Evolutionary conservation across 2,888 invertebrate species (phyloP), one percentile per base, ranked within the genome.

Genomic region (Campoletis raptor): DNA sequence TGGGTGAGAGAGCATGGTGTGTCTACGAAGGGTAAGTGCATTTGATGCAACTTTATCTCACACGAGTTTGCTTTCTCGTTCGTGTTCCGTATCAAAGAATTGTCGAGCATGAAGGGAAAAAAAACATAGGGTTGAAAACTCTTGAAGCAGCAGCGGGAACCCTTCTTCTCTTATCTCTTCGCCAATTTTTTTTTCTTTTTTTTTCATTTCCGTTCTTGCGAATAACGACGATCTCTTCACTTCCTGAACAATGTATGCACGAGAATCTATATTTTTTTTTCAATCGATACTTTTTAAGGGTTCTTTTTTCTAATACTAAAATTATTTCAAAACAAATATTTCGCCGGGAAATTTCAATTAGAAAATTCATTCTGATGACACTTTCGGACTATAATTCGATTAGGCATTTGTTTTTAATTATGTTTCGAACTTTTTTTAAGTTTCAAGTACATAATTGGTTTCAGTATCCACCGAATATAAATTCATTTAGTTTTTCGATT

Each of bases 1-100:
- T 40, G 73, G 74, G n/a, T 61, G 42, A 74, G 40, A 57, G 40
- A 57, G 73, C 66, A 15, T 37, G 15, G 42, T 9, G 67, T 74
- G 69, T 74, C 45, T 69, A 54, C 57, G 74, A 61, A 80, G 81
- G 69, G 69, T 85, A 80, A 83, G 83, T 80, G 85, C 79, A 76
- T 85, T 83, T 52, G 69, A 66, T 83, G 74, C 69, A 81, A 57
- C 21, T 82, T 52, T 66, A 21, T 66, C 78, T 54, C 54, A 57
- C 57, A 8, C 48, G 57, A 57, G 57, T 24, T 57, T 74, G 54
- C 21, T 42, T n/a, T 42, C 61, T 21, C 45, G 21, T 24, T 76
- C 74, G 77, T 83, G 61, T 61, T 76, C 54, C 66, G 69, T 54
- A 66, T 48, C 67, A 52, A 40, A 61, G 57, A 61, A 77, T 69